A percentile compares a stretch with the other conserved stretches of the same genome.
phyloP scores from a whole-genome alignment of 1,140 invertebrate species.

The Caenorhabditis brenneri region DNA sequence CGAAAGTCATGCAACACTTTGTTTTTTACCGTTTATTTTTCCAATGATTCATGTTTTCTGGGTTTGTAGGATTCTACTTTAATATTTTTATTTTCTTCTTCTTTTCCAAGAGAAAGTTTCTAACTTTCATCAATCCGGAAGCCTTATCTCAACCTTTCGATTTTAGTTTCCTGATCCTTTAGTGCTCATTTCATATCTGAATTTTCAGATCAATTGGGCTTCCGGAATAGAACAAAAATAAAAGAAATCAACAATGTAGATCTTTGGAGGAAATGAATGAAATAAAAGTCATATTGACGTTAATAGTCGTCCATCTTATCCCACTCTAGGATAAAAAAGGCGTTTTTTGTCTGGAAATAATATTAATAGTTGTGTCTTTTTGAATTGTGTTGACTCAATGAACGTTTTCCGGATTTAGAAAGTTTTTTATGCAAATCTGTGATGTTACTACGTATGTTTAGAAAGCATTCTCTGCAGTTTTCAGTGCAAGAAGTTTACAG shows the following conservation, averaged over 20 bases:
- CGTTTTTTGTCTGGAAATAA: neutral
- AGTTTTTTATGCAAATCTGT: neutral
- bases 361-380: too few species aligned
- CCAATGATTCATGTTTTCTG: neutral
- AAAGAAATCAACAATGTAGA: neutral
- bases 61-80: neutral
- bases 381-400: neutral
- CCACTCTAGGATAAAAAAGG: neutral
- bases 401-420: neutral
- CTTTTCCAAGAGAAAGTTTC: neutral
- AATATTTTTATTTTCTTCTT: neutral
- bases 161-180: slow-evolving; percentile 4
- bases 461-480: too few species aligned
- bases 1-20: slow-evolving; percentile 9
- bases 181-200: neutral
- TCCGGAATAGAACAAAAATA: neutral
- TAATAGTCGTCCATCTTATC: neutral
- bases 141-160: neutral
- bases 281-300: too few species aligned
- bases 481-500: too few species aligned
- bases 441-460: too few species aligned
- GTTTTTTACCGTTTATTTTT: neutral
- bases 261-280: neutral
- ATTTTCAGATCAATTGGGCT: neutral
- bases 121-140: neutral